phyloP scores from a whole-genome alignment of 2,888 invertebrate genomes.

The Epistrophella euchroma region DNA sequence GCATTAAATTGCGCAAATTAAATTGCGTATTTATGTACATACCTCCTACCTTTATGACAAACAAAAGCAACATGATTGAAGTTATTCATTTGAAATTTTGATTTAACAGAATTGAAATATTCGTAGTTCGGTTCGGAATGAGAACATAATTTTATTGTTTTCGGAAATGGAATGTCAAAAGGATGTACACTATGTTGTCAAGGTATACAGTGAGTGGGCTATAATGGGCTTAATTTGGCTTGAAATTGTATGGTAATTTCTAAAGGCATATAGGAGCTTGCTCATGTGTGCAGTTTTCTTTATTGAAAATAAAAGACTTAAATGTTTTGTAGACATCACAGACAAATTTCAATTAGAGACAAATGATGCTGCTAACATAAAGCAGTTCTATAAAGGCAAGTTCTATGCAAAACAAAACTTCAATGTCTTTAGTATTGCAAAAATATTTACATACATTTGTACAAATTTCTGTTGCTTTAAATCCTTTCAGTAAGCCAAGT shows the following conservation, averaged over 20 bases:
- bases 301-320: background rate
- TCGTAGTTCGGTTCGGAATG: background rate
- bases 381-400: background rate
- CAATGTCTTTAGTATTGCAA: too few relatives aligned
- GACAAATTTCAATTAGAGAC: background rate
- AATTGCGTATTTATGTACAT: slow-evolving; percentile 37
- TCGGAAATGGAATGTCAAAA: background rate
- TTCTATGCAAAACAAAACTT: too few relatives aligned
- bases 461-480: too few relatives aligned
- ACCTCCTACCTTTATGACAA: slow-evolving; percentile 15
- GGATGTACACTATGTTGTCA: slow-evolving; percentile 9
- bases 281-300: slow-evolving; percentile 1
- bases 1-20: slow-evolving; percentile 59
- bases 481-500: too few relatives aligned
- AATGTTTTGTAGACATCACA: background rate
- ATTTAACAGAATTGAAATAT: slow-evolving; percentile 40
- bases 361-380: background rate
- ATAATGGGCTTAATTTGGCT: slow-evolving; percentile 7
- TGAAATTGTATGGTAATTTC: background rate
- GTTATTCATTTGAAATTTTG: slow-evolving; percentile 58
- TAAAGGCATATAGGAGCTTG: background rate
- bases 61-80: slow-evolving; percentile 47
- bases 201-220: slow-evolving; percentile 6
- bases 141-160: slow-evolving; percentile 32
- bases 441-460: too few relatives aligned